A percentile compares a stretch with the other conserved stretches of the same genome.
These are phyloP conservation scores for Lophotis ruficrista DNA, from an alignment of 2,113 vertebrate species.

Conservation along the genomic window DNA sequence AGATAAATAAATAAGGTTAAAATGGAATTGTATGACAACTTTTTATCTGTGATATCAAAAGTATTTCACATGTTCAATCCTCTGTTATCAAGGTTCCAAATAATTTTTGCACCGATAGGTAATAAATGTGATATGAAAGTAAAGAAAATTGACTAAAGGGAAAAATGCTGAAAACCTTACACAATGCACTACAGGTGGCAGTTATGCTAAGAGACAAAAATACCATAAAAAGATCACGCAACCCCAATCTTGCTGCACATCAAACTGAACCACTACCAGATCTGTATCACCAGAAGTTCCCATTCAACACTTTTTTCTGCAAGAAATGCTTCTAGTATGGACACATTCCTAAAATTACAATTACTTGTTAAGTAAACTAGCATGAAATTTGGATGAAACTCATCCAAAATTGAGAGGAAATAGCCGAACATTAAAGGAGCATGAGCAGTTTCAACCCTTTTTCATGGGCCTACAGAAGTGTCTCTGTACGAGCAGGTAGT, in stretches of 20 bases:
- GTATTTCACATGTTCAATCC: not conserved
- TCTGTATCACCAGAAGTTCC: not conserved
- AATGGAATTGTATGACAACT: not conserved
- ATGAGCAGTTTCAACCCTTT: not conserved
- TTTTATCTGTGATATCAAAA: not conserved
- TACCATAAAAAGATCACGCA: not conserved
- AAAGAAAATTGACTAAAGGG: not conserved
- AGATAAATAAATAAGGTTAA: not conserved
- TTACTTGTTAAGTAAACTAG: not conserved
- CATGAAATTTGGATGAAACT: not conserved
- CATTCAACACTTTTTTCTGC: not conserved
- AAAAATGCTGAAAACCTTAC: not conserved
- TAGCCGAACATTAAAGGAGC: not conserved
- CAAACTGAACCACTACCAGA: not conserved
- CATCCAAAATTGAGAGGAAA: not conserved
- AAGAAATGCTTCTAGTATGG: not conserved
- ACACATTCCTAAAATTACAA: not conserved
- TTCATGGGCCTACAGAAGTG: not conserved
- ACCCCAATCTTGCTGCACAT: not conserved
- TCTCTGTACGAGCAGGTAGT: not conserved
- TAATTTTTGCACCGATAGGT: not conserved
- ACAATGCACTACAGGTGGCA: not conserved
- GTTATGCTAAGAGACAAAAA: not conserved
- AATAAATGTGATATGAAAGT: not conserved
- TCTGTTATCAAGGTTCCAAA: not conserved